Evolutionary conservation across 2,113 vertebrate genomes (phyloP).

Genomic region (Rhinoderma darwinii): DNA sequence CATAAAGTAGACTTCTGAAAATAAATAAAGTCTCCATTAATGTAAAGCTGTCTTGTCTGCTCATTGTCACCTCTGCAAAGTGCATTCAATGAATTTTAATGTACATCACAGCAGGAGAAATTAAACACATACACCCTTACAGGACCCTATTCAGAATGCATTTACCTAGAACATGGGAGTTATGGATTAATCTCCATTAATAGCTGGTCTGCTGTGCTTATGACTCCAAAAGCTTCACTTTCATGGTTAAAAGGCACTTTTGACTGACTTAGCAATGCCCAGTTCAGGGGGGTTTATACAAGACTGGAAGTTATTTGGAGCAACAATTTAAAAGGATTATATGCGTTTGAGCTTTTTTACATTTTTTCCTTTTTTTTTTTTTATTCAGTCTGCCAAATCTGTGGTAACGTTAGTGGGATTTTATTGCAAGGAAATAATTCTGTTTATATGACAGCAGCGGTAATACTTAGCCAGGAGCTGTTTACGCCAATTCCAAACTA

Average conservation of each 20-base stretch:
- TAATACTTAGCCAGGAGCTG: conserved; percentile 20
- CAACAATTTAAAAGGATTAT: conserved; percentile 31
- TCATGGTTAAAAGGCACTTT: conserved; percentile 30
- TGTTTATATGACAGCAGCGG: conserved; percentile 5
- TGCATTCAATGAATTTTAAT: conserved; percentile 44
- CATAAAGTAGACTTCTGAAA: conserved; percentile 33
- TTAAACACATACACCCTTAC: conserved; percentile 11
- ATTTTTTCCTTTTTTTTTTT: neutral
- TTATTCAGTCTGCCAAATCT: conserved; percentile 3
- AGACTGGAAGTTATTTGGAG: conserved; percentile 20
- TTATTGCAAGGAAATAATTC: conserved; percentile 23
- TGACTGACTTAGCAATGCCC: conserved; percentile 7
- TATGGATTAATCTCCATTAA: conserved; percentile 40
- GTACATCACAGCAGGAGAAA: conserved; percentile 31
- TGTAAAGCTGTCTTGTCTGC: conserved; percentile 26
- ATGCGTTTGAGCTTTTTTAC: neutral
- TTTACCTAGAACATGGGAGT: conserved; percentile 12
- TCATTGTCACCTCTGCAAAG: conserved; percentile 37
- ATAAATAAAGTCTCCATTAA: conserved; percentile 30
- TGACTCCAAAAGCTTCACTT: conserved; percentile 23
- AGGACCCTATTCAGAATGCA: conserved; percentile 19
- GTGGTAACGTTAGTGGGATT: neutral
- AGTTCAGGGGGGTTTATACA: conserved; percentile 12
- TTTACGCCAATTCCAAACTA: conserved; percentile 13
- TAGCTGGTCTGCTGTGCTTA: conserved; percentile 9